Percentiles rank a stretch among this genome's conserved stretches.
Evolutionary conservation across 2,113 vertebrate genomes (phyloP).

Genomic region (Saguinus midas): DNA sequence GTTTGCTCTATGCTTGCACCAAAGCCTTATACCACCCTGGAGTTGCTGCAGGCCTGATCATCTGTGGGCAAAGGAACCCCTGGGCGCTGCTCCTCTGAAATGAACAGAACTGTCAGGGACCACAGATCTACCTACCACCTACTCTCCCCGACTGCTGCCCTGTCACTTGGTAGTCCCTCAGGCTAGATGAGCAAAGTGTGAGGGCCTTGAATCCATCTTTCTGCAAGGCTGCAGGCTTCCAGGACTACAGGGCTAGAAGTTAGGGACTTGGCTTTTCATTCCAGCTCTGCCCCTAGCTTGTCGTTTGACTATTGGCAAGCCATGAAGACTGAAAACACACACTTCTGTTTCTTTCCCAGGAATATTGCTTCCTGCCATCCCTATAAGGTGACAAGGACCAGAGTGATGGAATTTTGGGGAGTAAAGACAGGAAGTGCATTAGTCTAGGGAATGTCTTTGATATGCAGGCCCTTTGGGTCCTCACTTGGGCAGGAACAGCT

Average conservation of each 20-base stretch:
- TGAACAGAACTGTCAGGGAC: background rate
- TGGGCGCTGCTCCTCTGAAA: background rate
- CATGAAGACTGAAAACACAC: background rate
- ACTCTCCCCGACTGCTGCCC: background rate
- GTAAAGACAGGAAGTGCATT: background rate
- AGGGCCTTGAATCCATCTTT: background rate
- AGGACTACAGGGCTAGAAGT: background rate
- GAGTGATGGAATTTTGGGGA: background rate
- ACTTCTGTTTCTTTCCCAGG: background rate
- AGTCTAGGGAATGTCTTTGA: background rate
- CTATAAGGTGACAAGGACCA: background rate
- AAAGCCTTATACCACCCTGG: background rate
- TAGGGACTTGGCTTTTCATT: background rate
- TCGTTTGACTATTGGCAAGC: background rate
- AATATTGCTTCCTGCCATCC: slow-evolving; percentile 3
- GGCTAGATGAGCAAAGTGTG: background rate
- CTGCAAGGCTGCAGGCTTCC: background rate
- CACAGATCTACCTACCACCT: background rate
- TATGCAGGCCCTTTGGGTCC: background rate
- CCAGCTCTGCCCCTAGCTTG: background rate
- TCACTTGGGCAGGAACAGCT: background rate
- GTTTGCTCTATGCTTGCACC: background rate
- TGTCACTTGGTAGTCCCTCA: background rate
- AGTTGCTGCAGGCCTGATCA: background rate
- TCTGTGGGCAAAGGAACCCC: background rate